Percentiles rank a stretch among this genome's conserved stretches.
phyloP scores from a whole-genome alignment of 1,140 invertebrate genomes.

The Bombus turneri region DNA sequence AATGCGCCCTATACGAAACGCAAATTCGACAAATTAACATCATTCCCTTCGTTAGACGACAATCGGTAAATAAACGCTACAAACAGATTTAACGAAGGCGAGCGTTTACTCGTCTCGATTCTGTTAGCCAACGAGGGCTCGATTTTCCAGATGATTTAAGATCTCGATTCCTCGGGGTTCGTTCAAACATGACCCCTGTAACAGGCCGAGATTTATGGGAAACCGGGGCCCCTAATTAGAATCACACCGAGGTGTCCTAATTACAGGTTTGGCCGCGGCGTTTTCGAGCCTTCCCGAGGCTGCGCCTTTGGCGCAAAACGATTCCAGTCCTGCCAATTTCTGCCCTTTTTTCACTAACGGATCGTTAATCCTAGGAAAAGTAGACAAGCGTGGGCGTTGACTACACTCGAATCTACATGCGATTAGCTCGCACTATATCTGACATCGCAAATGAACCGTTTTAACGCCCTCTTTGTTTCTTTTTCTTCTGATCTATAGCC shows the following conservation, averaged over 20 bases:
- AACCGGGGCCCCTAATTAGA: conserved; percentile 67
- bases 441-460: conserved; percentile 16
- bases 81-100: not conserved
- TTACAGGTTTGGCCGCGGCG: conserved; percentile 68
- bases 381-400: conserved; percentile 53
- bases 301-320: conserved; percentile 68
- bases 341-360: conserved; percentile 59
- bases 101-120: not conserved
- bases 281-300: conserved; percentile 57
- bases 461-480: not conserved
- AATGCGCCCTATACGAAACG: no score
- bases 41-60: no score
- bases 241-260: conserved; percentile 80
- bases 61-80: no score
- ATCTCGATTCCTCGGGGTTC: conserved; percentile 57
- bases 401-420: conserved; percentile 62
- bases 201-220: conserved; percentile 73
- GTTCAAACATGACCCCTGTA: conserved; percentile 73
- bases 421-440: conserved; percentile 41
- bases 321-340: conserved; percentile 65
- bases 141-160: conserved; percentile 61
- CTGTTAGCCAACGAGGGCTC: not conserved
- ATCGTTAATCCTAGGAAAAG: conserved; percentile 58
- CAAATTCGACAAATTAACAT: no score
- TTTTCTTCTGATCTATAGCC: not conserved